phyloP scores from a whole-genome alignment of 2,113 vertebrate genomes.

The Sinocyclocheilus maitianheensis region DNA sequence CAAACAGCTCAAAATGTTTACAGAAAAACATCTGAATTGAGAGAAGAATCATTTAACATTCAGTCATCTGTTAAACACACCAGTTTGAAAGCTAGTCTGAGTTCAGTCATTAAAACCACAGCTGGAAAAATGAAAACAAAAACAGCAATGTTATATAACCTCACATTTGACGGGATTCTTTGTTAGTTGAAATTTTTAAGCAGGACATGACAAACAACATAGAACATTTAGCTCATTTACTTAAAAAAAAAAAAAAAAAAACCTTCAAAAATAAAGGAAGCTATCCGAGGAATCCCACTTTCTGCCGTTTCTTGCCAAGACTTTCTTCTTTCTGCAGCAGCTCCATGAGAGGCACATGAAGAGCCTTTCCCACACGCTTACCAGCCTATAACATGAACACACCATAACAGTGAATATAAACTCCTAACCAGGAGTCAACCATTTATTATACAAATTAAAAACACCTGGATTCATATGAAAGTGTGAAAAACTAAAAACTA shows the following conservation, averaged over 20 bases:
- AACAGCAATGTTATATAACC: not conserved
- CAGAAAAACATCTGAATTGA: not conserved
- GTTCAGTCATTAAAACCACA: not conserved
- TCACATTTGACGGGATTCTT: not conserved
- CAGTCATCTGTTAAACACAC: not conserved
- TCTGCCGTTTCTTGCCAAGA: conserved; percentile 82
- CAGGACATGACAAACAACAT: conserved; percentile 57
- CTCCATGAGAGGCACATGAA: conserved; percentile 83
- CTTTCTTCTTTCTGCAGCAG: conserved; percentile 86
- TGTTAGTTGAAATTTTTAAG: conserved; percentile 8
- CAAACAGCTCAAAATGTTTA: not conserved
- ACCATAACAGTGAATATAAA: conserved; percentile 32
- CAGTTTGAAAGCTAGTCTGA: not conserved
- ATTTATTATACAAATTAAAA: not conserved
- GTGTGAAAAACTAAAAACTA: not conserved
- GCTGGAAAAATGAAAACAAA: conserved; percentile 18
- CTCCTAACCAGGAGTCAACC: no score
- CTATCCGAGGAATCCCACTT: conserved; percentile 93
- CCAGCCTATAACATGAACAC: conserved; percentile 75
- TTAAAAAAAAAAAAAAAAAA: not conserved
- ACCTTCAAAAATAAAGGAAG: not conserved
- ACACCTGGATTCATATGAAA: not conserved
- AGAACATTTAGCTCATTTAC: conserved; percentile 62
- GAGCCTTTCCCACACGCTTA: conserved; percentile 86
- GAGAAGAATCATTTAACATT: not conserved